These are phyloP conservation scores for Tretioscincus oriximinensis DNA, from an alignment of 2,113 vertebrate species.

Conservation along the genomic window DNA sequence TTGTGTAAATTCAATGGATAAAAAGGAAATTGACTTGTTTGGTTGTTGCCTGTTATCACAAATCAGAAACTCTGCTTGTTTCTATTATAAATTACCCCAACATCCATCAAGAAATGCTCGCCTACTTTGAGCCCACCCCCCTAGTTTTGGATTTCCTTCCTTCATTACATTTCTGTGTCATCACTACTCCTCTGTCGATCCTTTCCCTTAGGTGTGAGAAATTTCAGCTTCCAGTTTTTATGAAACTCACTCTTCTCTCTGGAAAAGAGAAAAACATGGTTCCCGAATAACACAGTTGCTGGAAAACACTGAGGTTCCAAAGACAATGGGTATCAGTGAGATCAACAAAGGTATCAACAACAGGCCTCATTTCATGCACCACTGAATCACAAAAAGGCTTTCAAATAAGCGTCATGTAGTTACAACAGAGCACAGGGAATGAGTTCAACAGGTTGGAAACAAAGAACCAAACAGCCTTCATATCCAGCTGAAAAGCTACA, in stretches of 20 bases:
- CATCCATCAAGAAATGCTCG: neutral
- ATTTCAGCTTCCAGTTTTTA: constrained; percentile 76
- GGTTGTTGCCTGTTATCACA: neutral
- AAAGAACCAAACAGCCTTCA: constrained; percentile 34
- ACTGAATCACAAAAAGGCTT: constrained; percentile 31
- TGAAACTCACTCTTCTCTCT: constrained; percentile 78
- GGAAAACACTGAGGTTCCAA: constrained; percentile 1
- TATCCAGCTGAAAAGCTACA: constrained; percentile 44
- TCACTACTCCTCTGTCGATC: constrained; percentile 35
- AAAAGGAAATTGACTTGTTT: neutral
- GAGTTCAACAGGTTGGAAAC: constrained; percentile 44
- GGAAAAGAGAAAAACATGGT: constrained; percentile 18
- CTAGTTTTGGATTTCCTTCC: neutral
- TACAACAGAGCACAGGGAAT: neutral
- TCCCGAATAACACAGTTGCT: neutral
- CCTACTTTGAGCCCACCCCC: neutral
- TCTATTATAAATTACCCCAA: neutral
- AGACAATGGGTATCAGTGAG: constrained; percentile 5
- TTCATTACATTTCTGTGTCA: constrained; percentile 43
- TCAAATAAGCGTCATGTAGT: constrained; percentile 33
- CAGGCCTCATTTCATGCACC: constrained; percentile 31
- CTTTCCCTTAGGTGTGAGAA: constrained; percentile 66
- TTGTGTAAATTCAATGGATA: neutral
- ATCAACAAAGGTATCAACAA: constrained; percentile 18
- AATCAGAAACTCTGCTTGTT: neutral